These are phyloP conservation scores for Pseudomugil gertrudae DNA, from an alignment of 2,797 vertebrate genomes.

Conservation along the genomic window DNA sequence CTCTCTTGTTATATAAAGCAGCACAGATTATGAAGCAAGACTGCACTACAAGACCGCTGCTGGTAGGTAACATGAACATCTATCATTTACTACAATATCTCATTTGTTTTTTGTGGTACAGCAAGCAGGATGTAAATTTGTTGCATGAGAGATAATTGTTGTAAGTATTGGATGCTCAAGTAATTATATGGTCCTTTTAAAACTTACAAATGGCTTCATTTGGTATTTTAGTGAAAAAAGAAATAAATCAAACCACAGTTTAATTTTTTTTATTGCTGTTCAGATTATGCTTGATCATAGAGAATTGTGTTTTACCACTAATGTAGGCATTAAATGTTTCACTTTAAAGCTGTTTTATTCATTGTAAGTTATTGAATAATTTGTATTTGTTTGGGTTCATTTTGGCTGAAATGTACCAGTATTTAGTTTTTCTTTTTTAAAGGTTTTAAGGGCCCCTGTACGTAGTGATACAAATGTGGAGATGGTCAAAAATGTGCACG, in stretches of 20 bases:
- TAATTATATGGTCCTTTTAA: background rate
- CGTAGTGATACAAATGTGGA: background rate
- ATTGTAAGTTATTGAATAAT: background rate
- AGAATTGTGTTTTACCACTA: background rate
- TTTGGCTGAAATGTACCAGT: background rate
- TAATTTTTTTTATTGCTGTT: background rate
- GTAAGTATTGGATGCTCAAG: constrained; percentile 43
- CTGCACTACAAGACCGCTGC: background rate
- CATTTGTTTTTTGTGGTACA: background rate
- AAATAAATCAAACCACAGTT: background rate
- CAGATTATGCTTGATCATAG: background rate
- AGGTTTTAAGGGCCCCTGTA: background rate
- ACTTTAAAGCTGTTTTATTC: background rate
- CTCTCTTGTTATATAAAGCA: constrained; percentile 52
- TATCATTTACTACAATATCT: constrained; percentile 2
- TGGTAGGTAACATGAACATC: constrained; percentile 13
- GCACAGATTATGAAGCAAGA: constrained; percentile 33
- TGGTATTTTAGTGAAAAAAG: background rate
- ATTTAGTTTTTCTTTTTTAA: background rate
- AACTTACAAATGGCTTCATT: background rate
- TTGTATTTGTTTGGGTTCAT: background rate
- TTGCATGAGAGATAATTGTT: constrained; percentile 8
- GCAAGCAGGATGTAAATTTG: constrained; percentile 7
- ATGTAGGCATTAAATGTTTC: background rate
- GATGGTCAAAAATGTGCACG: constrained; percentile 4